These are phyloP conservation scores for Platorchestia sp. DNA, from an alignment of 1,140 invertebrate genomes.

Conservation along the genomic window DNA sequence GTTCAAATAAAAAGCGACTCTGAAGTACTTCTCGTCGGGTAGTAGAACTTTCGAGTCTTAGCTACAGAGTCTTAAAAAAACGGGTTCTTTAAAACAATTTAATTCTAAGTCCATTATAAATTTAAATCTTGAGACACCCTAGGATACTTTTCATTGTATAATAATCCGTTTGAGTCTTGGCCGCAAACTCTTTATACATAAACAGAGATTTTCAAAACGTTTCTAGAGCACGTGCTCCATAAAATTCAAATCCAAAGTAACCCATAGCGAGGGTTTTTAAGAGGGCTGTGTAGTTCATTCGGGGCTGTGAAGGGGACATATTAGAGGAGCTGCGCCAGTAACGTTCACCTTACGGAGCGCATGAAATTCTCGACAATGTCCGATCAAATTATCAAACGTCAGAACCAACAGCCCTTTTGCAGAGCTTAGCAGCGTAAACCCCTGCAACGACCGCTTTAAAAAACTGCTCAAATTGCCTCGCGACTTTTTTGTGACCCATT, in stretches of 20 bases:
- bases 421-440: conserved; percentile 11
- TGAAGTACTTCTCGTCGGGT: no score
- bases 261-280: neutral
- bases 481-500: conserved; percentile 32
- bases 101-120: no score
- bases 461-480: conserved; percentile 28
- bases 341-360: neutral
- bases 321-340: neutral
- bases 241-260: neutral
- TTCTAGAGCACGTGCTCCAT: neutral
- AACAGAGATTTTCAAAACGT: neutral
- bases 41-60: no score
- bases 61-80: no score
- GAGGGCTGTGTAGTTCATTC: neutral
- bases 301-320: neutral
- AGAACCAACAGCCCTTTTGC: conserved; percentile 4
- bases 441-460: conserved; percentile 1
- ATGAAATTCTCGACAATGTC: conserved; percentile 22
- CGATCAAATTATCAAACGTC: conserved; percentile 37
- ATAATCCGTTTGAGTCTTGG: no score
- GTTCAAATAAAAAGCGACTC: no score
- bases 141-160: no score
- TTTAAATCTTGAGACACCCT: no score
- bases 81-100: no score
- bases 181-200: no score